These are phyloP conservation scores for Gorsachius goisagi DNA, from an alignment of 2,113 vertebrate genomes.

Conservation along the genomic window DNA sequence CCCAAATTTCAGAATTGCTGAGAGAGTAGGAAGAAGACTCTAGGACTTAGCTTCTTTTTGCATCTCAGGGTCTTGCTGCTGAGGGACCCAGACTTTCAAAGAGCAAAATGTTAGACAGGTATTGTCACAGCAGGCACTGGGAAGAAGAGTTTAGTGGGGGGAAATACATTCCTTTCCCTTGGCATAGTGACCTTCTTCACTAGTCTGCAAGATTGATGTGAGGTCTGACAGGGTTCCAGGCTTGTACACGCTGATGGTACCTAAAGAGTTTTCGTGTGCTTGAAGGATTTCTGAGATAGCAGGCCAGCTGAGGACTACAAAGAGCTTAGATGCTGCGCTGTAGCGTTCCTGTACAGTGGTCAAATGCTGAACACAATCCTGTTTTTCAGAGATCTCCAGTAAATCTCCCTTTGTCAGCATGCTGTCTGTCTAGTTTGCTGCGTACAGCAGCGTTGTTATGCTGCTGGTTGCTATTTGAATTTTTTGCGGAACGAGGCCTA, in stretches of 20 bases:
- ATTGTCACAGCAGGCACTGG: neutral
- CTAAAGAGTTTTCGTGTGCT: neutral
- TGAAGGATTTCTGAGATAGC: neutral
- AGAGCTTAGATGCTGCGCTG: neutral
- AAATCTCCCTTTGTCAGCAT: conserved; percentile 17
- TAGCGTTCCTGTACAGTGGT: neutral
- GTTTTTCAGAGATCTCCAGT: neutral
- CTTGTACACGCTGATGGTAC: neutral
- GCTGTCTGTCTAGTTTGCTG: neutral
- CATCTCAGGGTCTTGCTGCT: neutral
- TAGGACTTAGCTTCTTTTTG: neutral
- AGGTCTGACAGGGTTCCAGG: neutral
- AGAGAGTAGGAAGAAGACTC: neutral
- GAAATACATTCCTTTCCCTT: neutral
- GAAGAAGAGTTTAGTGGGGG: neutral
- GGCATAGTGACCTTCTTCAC: neutral
- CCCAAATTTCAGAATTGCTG: neutral
- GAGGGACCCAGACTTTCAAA: neutral
- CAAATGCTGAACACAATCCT: neutral
- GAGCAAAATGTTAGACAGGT: neutral
- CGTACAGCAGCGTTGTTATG: neutral
- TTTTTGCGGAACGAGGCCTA: neutral
- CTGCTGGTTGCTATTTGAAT: neutral
- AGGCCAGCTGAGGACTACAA: neutral
- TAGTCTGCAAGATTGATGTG: neutral